Percentiles rank a stretch among this genome's conserved stretches.
Evolutionary conservation across 2,888 invertebrate genomes (phyloP).

Genomic region (Lasioglossum leucozonium): DNA sequence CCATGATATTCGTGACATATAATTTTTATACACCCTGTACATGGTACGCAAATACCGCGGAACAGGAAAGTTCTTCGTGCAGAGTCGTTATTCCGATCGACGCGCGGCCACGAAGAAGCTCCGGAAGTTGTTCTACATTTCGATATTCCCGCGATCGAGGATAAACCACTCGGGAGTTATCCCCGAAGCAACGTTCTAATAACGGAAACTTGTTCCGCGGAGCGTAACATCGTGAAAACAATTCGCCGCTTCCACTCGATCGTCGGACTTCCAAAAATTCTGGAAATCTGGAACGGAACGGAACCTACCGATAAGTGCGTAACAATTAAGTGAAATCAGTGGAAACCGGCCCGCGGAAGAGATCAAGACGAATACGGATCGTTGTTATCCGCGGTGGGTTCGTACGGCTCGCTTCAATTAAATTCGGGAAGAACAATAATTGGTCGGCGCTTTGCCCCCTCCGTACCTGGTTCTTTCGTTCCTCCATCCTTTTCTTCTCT

Average conservation of each 20-base stretch:
- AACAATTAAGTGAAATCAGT: neutral
- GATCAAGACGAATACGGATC: conserved; percentile 53
- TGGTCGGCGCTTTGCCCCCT: conserved; percentile 46
- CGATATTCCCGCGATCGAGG: conserved; percentile 35
- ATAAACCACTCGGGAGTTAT: conserved; percentile 40
- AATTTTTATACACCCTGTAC: too few relatives aligned
- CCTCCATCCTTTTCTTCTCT: neutral
- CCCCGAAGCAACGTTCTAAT: conserved; percentile 53
- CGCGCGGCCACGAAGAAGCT: conserved; percentile 6
- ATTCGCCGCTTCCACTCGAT: conserved; percentile 25
- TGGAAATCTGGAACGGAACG: neutral
- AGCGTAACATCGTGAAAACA: conserved; percentile 49
- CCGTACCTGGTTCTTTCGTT: neutral
- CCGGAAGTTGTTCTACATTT: conserved; percentile 37
- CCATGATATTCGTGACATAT: too few relatives aligned
- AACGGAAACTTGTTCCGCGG: conserved; percentile 45
- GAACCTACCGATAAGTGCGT: neutral
- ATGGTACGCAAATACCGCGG: conserved; percentile 34
- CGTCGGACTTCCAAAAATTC: conserved; percentile 35
- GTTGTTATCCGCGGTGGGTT: conserved; percentile 54
- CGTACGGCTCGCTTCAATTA: conserved; percentile 55
- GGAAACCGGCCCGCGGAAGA: neutral
- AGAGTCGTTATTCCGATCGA: conserved; percentile 36
- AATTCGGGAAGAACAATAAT: conserved; percentile 71
- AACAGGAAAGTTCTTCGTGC: conserved; percentile 26